Conservation (phyloP, 2,113 vertebrate species). For the Mormoops blainvillei region DNA sequence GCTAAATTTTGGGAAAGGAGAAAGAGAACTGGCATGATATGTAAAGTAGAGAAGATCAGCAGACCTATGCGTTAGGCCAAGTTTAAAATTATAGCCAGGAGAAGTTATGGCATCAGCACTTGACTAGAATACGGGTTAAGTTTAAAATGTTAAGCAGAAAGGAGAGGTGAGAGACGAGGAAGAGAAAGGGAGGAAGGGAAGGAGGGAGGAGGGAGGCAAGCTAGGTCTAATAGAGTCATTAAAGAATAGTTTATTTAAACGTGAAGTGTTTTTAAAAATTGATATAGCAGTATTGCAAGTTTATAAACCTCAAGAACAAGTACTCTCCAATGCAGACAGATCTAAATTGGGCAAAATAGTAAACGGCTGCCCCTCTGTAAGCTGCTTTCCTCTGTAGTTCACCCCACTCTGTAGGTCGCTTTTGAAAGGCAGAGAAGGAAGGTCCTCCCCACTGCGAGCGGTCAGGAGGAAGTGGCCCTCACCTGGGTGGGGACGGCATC, state of each 20-base stretch:
- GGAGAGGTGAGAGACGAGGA: not conserved
- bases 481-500: slow-evolving; percentile 86
- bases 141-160: not conserved
- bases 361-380: not conserved
- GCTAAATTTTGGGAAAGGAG: not conserved
- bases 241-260: not conserved
- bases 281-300: not conserved
- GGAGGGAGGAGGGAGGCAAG: too few species aligned
- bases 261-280: not conserved
- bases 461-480: not conserved
- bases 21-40: not conserved
- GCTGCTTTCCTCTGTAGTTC: too few species aligned
- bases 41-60: not conserved
- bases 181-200: not conserved
- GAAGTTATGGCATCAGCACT: not conserved
- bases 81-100: not conserved
- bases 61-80: not conserved
- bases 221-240: not conserved
- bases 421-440: too few species aligned
- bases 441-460: fast-evolving
- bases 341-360: not conserved
- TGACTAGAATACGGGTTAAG: not conserved
- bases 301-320: not conserved
- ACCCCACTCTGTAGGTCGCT: too few species aligned
- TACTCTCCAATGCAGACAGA: not conserved